Percentiles rank a stretch among this genome's conserved stretches.
Evolutionary conservation across 1,140 invertebrate genomes (phyloP).

Genomic region (Stenopsyche tienmushanensis): DNA sequence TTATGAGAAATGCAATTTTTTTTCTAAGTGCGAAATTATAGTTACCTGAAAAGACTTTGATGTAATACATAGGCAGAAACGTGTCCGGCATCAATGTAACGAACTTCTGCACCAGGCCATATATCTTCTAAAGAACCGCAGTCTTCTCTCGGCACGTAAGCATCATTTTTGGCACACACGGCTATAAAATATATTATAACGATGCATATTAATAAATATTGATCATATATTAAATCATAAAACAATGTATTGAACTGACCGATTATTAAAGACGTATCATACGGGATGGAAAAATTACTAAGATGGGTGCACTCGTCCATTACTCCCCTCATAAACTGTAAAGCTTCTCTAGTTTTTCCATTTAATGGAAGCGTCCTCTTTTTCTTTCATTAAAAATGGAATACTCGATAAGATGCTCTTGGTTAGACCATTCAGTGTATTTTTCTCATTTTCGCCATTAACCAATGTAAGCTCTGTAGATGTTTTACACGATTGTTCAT

Average conservation of each 20-base stretch:
- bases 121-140: slow-evolving; percentile 80
- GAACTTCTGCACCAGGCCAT: slow-evolving; percentile 89
- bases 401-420: slow-evolving; percentile 49
- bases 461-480: too few species aligned
- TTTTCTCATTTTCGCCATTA: slow-evolving; percentile 27
- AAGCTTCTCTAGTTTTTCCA: slow-evolving; percentile 71
- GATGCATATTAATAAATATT: slow-evolving; percentile 4
- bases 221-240: background rate
- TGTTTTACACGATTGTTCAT: slow-evolving; percentile 24
- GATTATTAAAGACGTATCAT: slow-evolving; percentile 84
- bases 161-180: slow-evolving; percentile 86
- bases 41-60: slow-evolving; percentile 82
- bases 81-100: slow-evolving; percentile 87
- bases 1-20: background rate
- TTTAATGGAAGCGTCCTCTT: slow-evolving; percentile 59
- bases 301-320: slow-evolving; percentile 99
- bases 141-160: slow-evolving; percentile 86
- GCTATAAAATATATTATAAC: slow-evolving; percentile 48
- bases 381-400: slow-evolving; percentile 50
- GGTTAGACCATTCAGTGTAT: slow-evolving; percentile 37
- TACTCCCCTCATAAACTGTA: slow-evolving; percentile 95
- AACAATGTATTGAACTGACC: slow-evolving; percentile 45
- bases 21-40: background rate
- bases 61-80: slow-evolving; percentile 86
- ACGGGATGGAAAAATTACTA: slow-evolving; percentile 83